Evolutionary conservation across 2,888 invertebrate species (phyloP), one percentile per base, ranked within the genome.

Genomic region (Drosophila pseudotakahashii): DNA sequence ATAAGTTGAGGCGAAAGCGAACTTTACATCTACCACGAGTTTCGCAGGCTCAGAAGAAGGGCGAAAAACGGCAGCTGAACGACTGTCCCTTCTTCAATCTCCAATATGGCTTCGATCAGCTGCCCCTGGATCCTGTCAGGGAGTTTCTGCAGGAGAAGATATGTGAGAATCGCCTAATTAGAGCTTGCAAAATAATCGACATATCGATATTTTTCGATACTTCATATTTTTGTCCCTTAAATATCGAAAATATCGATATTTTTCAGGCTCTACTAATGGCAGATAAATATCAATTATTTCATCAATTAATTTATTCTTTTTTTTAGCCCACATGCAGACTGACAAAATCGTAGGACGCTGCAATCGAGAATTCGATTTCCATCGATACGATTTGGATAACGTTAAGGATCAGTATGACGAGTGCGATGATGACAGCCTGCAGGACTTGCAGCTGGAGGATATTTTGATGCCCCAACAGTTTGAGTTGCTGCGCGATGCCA

Each of bases 61-160:
- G 57, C 10, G 81, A 74, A 36, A 83, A 78, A 41, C 58, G 90
- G 9, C 88, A 84, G 9, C 73, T 91, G 26, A 91, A 90, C 45
- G 92, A 92, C 66, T 89, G 90, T 37, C 92, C 92, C 6, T 92
- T 92, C 60, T 92, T 91, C 73, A 76, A 78, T 36, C 81, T 91
- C 57, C 69, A 77, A 36, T 91, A 92, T 70, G 67, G 80, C 19
- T 83, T 81, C 32, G 92, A 92, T 75, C 90, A 92, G 59, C 74
- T 92, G 75, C 92, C 92, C 1, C 71, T 92, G 32, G 92, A 92
- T 84, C 92, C 92, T 3, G 78, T 88, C 14, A 90, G 89, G 69
- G 82, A 81, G 34, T 91, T 80, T 55, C 67, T 91, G 32, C 62
- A 71, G 52, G 91, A 91, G 67, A 91, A 90, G 73, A 88, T 89